Percentiles rank a stretch among this genome's conserved stretches.
Conservation (phyloP, 2,113 vertebrate genomes). For the Thymallus thymallus region DNA sequence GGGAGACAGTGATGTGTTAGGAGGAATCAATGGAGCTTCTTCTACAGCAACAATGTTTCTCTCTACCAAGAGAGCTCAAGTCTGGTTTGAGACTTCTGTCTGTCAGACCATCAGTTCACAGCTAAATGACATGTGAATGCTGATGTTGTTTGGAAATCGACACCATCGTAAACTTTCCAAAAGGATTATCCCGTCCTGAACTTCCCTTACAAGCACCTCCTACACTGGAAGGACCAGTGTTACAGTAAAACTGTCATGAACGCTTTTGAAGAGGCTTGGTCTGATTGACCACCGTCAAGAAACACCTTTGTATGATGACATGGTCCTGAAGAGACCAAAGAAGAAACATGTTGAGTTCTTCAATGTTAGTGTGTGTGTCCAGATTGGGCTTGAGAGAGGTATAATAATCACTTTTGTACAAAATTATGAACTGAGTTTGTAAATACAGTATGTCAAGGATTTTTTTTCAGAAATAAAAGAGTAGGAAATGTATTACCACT, state of each 20-base stretch:
- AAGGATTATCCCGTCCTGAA: background rate
- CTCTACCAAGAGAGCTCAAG: background rate
- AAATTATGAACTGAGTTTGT: slow-evolving; percentile 24
- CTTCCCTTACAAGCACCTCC: background rate
- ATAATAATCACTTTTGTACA: slow-evolving; percentile 28
- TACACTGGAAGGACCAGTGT: background rate
- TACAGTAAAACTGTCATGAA: background rate
- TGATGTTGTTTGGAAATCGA: no score
- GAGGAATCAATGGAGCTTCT: background rate
- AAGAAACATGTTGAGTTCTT: background rate
- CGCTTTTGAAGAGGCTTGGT: no score
- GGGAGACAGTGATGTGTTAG: background rate
- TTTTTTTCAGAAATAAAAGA: no score
- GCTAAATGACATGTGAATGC: no score
- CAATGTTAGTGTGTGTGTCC: no score
- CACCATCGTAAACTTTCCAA: background rate
- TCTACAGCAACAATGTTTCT: background rate
- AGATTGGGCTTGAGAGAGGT: background rate
- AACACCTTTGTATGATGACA: background rate
- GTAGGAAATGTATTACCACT: no score
- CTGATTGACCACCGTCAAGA: background rate
- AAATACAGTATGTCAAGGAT: slow-evolving; percentile 31
- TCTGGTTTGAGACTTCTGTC: background rate
- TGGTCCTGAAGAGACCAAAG: background rate
- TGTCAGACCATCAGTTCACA: no score